These are phyloP conservation scores for Baccha elongata DNA, from an alignment of 2,888 invertebrate species.

Conservation along the genomic window DNA sequence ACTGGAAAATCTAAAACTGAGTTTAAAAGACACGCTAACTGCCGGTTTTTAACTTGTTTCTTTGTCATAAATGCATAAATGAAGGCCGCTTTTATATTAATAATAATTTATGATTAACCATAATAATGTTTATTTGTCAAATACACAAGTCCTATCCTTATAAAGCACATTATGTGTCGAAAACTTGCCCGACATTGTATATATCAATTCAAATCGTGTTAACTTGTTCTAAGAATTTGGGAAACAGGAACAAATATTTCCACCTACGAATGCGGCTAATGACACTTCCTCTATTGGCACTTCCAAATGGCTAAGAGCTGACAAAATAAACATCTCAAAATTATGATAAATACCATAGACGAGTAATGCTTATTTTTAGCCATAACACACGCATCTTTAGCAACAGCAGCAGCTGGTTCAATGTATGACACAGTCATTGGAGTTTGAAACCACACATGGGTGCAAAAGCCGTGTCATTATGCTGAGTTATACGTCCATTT, in stretches of 20 bases:
- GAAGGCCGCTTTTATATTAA: no score
- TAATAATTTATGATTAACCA: not conserved
- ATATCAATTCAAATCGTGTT: not conserved
- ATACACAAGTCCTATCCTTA: not conserved
- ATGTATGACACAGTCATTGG: slow-evolving; percentile 46
- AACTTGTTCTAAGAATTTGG: slow-evolving; percentile 16
- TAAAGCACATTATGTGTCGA: not conserved
- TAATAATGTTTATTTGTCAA: not conserved
- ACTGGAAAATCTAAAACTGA: no score
- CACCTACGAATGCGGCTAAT: slow-evolving; percentile 33
- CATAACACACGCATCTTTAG: slow-evolving; percentile 30
- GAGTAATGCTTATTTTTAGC: slow-evolving; percentile 62
- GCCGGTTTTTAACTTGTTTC: no score
- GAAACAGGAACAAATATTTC: slow-evolving; percentile 35
- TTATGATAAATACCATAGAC: slow-evolving; percentile 34
- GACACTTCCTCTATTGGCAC: slow-evolving; percentile 52
- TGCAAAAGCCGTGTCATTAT: slow-evolving; percentile 45
- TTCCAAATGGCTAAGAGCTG: slow-evolving; percentile 46
- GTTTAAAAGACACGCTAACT: no score
- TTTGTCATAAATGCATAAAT: no score
- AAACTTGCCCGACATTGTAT: slow-evolving; percentile 16
- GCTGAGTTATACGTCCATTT: slow-evolving; percentile 32
- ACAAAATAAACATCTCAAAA: slow-evolving; percentile 37
- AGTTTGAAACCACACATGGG: slow-evolving; percentile 31
- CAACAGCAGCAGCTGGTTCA: slow-evolving; percentile 35